A percentile compares a stretch with the other conserved stretches of the same genome.
phyloP scores from a whole-genome alignment of 2,797 vertebrate species.

The Periparus ater region DNA sequence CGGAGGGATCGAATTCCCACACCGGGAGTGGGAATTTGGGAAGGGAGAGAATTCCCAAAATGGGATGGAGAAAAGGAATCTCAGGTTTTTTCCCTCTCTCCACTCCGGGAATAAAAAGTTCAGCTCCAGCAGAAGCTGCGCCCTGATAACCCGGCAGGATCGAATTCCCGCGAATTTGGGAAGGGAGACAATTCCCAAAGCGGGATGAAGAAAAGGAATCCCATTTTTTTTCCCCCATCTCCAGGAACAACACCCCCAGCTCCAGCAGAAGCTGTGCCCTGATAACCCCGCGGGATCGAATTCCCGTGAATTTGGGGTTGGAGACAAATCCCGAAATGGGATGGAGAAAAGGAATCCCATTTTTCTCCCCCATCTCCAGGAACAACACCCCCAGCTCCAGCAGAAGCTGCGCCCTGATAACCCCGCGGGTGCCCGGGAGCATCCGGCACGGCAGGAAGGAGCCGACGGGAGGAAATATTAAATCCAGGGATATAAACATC shows the following conservation, averaged over 20 bases:
- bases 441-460: slow-evolving; percentile 77
- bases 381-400: not conserved
- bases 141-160: too few relatives aligned
- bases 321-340: not conserved
- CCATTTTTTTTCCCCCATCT: too few relatives aligned
- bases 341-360: not conserved
- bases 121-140: too few relatives aligned
- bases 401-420: not conserved
- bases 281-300: not conserved
- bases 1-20: too few relatives aligned
- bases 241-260: too few relatives aligned
- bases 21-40: too few relatives aligned
- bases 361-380: not conserved
- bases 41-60: too few relatives aligned
- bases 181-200: not conserved
- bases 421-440: not conserved
- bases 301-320: not conserved
- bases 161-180: too few relatives aligned
- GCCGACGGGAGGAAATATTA: slow-evolving; percentile 73
- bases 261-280: not conserved
- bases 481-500: slow-evolving; percentile 64
- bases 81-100: too few relatives aligned
- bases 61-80: too few relatives aligned
- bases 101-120: too few relatives aligned
- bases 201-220: too few relatives aligned